A percentile compares a stretch with the other conserved stretches of the same genome.
Conservation (phyloP, 2,888 invertebrate genomes). For the Pardosa pseudoannulata region DNA sequence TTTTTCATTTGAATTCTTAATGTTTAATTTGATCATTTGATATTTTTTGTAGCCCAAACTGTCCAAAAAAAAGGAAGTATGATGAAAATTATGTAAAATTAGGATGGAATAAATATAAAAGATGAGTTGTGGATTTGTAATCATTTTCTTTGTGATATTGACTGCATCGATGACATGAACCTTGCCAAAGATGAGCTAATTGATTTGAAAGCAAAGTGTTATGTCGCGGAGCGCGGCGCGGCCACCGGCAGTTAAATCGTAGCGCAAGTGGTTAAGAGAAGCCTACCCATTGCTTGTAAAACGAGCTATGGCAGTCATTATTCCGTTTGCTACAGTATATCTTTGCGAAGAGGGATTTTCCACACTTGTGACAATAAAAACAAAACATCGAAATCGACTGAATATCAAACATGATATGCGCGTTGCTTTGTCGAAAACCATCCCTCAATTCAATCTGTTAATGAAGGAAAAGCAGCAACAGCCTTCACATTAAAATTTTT, state of each 20-base stretch:
- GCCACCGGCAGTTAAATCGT: no score
- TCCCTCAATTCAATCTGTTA: constrained; percentile 51
- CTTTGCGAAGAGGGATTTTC: constrained; percentile 39
- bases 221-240: no score
- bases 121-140: constrained; percentile 61
- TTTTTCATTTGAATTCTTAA: no score
- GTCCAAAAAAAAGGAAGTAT: no score
- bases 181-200: constrained; percentile 46
- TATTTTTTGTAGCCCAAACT: no score
- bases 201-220: constrained; percentile 41
- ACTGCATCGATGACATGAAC: constrained; percentile 56
- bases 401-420: constrained; percentile 49
- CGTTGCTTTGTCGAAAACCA: constrained; percentile 55
- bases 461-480: constrained; percentile 49
- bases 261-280: no score
- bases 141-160: constrained; percentile 62
- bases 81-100: no score
- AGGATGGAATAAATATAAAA: constrained; percentile 38
- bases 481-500: constrained; percentile 51
- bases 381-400: constrained; percentile 51
- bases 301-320: constrained; percentile 29
- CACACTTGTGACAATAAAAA: constrained; percentile 45
- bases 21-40: no score
- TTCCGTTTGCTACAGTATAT: constrained; percentile 33
- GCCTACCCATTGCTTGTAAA: constrained; percentile 30